Evolutionary conservation across 2,113 vertebrate genomes (phyloP), one percentile per base, ranked within the genome.

Genomic region (Paraplagusia blochii): DNA sequence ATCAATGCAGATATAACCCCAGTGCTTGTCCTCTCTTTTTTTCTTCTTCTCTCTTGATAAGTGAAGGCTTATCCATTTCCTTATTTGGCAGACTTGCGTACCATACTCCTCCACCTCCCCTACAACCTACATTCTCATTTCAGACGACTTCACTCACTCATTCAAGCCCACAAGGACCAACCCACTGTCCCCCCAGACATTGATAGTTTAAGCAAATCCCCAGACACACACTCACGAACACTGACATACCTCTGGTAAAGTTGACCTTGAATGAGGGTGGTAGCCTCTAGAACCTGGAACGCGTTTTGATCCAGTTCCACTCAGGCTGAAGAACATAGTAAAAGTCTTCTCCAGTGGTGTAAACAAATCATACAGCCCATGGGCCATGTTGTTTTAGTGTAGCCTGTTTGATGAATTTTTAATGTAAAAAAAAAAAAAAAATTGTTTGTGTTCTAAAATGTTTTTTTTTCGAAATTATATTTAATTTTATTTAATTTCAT

Each of bases 71-170:
- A 51, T 66, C 53, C 43, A 36, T 59, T 44, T 72, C 68, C 58
- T 73, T 51, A 85, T 79, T 77, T 71, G 62, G 79, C 76, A 76
- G 48, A 53, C 22, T 6, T 29, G 22, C 2, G 22, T 29, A n/a
- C 50, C 33, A 51, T 15, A 45, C 50, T 47, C 42, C 33, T 7
- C 4, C 17, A 18, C 44, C 11, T n/a, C 52, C 6, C 44, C 29
- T 17, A 14, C 53, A 44, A 9, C 52, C 61, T 71, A 34, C 58
- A 65, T 54, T 60, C 56, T 79, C 66, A 70, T 80, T 75, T 81
- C 60, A 57, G 74, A 83, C 86, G 87, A 86, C 79, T 84, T 87
- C 76, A 86, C 66, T 75, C 66, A 72, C 76, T 83, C 74, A 56
- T 50, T 71, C 53, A 43, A 75, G 51, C 69, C 67, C 53, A 62